Percentiles rank a stretch among this genome's conserved stretches.
phyloP scores from a whole-genome alignment of 2,113 vertebrate genomes.

The Corythaeola cristata region DNA sequence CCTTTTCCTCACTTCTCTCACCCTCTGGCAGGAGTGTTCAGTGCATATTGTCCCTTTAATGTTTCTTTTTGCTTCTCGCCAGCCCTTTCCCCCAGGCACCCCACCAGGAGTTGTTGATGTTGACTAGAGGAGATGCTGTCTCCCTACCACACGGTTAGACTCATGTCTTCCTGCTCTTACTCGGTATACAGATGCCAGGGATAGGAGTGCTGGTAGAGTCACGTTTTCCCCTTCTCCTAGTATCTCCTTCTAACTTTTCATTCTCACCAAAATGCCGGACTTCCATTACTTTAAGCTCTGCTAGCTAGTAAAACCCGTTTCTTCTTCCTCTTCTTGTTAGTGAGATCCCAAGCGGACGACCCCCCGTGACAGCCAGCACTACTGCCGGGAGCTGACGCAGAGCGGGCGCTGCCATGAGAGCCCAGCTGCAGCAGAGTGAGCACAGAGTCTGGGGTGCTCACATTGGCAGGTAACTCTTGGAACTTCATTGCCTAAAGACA shows the following conservation, averaged over 20 bases:
- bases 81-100: not conserved
- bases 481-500: not conserved
- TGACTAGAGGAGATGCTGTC: not conserved
- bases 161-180: not conserved
- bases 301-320: not conserved
- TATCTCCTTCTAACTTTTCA: not conserved
- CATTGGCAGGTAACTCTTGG: not conserved
- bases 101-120: not conserved
- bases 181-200: not conserved
- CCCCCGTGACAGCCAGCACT: not conserved
- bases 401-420: not conserved
- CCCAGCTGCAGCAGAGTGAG: rapidly evolving
- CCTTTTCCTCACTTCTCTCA: not conserved
- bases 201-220: not conserved
- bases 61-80: not conserved
- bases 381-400: not conserved
- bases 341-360: not conserved
- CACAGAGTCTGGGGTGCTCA: not conserved
- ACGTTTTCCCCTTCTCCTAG: not conserved
- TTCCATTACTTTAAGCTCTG: not conserved
- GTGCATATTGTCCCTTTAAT: not conserved
- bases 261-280: not conserved
- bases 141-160: not conserved
- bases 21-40: not conserved
- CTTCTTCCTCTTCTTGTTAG: not conserved